These are phyloP conservation scores for Psittacula derbiana DNA, from an alignment of 2,797 vertebrate genomes.

Conservation along the genomic window DNA sequence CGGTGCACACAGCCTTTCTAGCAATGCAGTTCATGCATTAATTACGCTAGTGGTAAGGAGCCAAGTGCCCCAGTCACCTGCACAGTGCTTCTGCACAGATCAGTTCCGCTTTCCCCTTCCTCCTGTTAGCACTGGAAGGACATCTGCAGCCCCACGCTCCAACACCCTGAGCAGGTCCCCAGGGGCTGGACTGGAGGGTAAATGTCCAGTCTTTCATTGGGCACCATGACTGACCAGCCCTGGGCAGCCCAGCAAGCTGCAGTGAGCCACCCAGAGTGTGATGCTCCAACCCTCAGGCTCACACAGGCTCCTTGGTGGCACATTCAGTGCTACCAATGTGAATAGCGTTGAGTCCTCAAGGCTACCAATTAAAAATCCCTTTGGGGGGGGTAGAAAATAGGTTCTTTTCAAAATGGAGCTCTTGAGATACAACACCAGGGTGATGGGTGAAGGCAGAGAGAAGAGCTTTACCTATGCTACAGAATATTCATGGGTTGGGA, in stretches of 20 bases:
- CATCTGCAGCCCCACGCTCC: neutral
- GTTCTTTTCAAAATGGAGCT: neutral
- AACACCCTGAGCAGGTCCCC: neutral
- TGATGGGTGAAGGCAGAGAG: neutral
- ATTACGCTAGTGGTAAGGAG: neutral
- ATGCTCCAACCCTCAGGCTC: neutral
- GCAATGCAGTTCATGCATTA: neutral
- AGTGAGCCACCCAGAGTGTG: neutral
- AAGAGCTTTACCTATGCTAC: neutral
- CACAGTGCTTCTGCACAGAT: neutral
- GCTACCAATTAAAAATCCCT: neutral
- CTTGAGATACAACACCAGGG: neutral
- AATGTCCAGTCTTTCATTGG: neutral
- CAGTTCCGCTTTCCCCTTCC: neutral
- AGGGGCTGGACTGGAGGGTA: neutral
- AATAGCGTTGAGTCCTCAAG: neutral
- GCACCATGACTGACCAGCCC: neutral
- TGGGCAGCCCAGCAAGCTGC: fast-evolving
- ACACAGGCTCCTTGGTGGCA: neutral
- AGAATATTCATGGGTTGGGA: neutral
- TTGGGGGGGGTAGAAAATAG: neutral
- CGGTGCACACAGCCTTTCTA: neutral
- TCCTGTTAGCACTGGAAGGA: neutral
- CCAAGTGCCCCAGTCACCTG: fast-evolving
- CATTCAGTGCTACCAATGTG: neutral